These are phyloP conservation scores for Hemicrepidius hirtus DNA, from an alignment of 2,888 invertebrate species.

Conservation along the genomic window DNA sequence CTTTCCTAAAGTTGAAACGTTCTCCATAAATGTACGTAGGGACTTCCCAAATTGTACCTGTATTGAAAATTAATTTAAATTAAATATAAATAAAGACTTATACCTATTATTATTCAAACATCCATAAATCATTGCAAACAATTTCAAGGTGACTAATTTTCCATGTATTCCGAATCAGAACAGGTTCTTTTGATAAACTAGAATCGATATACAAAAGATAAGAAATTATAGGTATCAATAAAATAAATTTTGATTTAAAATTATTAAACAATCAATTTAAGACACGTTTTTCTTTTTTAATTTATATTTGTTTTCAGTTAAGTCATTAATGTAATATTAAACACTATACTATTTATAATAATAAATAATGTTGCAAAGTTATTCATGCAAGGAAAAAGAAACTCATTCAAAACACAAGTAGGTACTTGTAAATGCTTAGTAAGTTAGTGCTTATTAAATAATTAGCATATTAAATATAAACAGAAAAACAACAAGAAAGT, in stretches of 20 bases:
- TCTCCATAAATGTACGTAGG: not conserved
- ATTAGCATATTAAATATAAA: slow-evolving; percentile 1
- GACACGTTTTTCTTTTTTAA: no score
- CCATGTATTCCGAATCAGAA: not conserved
- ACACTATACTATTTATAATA: not conserved
- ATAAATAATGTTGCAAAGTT: not conserved
- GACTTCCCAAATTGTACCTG: slow-evolving; percentile 1
- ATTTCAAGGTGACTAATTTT: slow-evolving; percentile 17
- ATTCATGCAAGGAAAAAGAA: not conserved
- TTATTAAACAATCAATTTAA: no score
- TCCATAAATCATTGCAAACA: not conserved
- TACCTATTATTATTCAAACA: not conserved
- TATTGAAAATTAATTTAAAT: slow-evolving; percentile 2
- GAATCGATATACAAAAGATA: no score
- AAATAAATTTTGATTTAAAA: no score
- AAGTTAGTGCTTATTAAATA: not conserved
- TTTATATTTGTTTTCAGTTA: no score
- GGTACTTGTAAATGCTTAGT: not conserved
- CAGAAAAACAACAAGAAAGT: not conserved
- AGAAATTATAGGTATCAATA: no score
- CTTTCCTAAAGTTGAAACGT: no score
- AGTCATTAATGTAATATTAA: no score
- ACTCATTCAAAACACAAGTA: not conserved
- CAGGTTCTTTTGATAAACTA: not conserved
- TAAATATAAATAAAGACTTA: not conserved